Evolutionary conservation across 2,113 vertebrate genomes (phyloP), one percentile per base, ranked within the genome.

Genomic region (Ginglymostoma cirratum): DNA sequence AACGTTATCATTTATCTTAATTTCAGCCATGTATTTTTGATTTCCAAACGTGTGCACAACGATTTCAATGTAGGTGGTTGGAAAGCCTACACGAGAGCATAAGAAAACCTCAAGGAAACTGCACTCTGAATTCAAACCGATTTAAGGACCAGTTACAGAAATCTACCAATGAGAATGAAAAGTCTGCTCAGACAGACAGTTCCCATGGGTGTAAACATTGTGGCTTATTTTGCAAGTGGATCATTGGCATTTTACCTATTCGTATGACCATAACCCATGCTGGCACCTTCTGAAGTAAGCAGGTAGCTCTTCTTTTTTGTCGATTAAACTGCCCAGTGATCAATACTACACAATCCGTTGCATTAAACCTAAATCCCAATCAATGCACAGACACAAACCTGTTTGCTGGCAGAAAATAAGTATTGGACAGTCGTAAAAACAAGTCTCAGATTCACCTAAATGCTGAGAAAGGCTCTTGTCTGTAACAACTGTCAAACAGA

Each of bases 141-240:
- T 72, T 95, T 52, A 72, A 69, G 93, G 67, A 95, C 45, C 66
- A 95, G 72, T 95, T 95, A 95, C 67, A 95, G 24, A 52, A 72
- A 76, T 95, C 94, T 67, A 95, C 45, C 48, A 42, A 72, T 27
- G 45, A 95, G 67, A 76, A 52, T 95, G 10, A 27, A 72, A 72
- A 19, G 69, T 45, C 94, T 52, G 94, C 67, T 95, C 42, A 76
- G 38, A 27, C 38, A 72, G 42, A 52, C 67, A 72, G 66, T 93
- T 61, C n/a, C 86, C 89, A 23, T 42, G 34, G 61, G 66, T 67
- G 65, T 95, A 95, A 95, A 70, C 24, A 72, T 94, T 61, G 38
- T 14, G 27, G 72, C 48, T 95, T 72, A 72, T 45, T 72, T 23
- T 30, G 7, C 5, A 42, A 38, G 15, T 83, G 78, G 3, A 38